Evolutionary conservation across 2,797 vertebrate genomes (phyloP).

Genomic region (Chelidonichthys spinosus): DNA sequence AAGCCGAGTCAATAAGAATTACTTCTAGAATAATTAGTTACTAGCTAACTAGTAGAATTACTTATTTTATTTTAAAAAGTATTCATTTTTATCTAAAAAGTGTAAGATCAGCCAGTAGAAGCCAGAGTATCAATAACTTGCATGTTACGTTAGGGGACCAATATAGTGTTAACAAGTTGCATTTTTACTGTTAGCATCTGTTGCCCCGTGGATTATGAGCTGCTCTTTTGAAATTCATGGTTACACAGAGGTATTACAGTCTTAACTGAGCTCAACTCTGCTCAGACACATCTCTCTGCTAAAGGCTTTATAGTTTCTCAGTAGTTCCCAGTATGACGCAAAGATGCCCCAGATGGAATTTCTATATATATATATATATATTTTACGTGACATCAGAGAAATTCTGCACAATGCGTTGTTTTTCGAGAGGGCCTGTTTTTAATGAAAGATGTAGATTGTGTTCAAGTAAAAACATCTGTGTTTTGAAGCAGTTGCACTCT

Average conservation of each 20-base stretch:
- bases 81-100: not conserved
- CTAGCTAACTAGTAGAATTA: not conserved
- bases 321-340: conserved; percentile 17
- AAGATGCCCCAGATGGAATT: not conserved
- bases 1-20: not conserved
- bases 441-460: not conserved
- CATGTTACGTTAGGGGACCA: not conserved
- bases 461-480: not conserved
- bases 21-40: too few species aligned
- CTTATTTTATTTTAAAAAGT: too few species aligned
- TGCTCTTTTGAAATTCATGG: conserved; percentile 6
- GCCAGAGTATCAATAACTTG: not conserved
- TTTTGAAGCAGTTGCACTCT: not conserved
- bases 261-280: conserved; percentile 13
- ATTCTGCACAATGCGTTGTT: not conserved
- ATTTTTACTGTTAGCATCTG: conserved; percentile 13
- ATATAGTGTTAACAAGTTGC: not conserved
- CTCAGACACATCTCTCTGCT: conserved; percentile 3
- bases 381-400: not conserved
- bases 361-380: not conserved
- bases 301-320: conserved; percentile 1
- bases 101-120: too few species aligned
- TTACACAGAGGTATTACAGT: conserved; percentile 13
- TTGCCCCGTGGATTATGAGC: conserved; percentile 22
- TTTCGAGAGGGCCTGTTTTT: not conserved